These are phyloP conservation scores for Pelobates cultripes DNA, from an alignment of 2,797 vertebrate species.

Conservation along the genomic window DNA sequence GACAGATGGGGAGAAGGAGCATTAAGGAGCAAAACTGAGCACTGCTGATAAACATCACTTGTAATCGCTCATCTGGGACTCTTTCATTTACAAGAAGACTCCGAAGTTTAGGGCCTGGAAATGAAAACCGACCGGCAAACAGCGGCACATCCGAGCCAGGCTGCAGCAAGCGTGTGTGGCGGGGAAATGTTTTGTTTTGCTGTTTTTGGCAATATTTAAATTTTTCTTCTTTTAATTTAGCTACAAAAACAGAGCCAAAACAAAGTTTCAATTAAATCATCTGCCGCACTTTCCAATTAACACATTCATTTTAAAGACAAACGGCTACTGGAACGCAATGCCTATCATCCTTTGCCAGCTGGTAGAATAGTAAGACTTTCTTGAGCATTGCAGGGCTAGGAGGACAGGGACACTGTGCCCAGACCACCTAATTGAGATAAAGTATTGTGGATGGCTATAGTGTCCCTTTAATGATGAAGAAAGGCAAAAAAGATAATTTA, in stretches of 20 bases:
- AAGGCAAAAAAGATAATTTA: no score
- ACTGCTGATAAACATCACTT: conserved; percentile 48
- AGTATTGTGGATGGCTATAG: no score
- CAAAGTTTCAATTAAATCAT: not conserved
- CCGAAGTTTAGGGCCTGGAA: conserved; percentile 18
- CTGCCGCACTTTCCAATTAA: not conserved
- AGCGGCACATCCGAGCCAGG: not conserved
- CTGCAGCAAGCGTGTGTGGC: not conserved
- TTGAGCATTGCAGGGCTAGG: no score
- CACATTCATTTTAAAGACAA: not conserved
- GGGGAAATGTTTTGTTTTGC: conserved; percentile 1
- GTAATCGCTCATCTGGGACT: conserved; percentile 51
- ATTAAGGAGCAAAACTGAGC: conserved; percentile 30
- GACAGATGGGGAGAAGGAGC: conserved; percentile 47
- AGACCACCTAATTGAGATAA: no score
- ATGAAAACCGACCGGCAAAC: not conserved
- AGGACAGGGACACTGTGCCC: no score
- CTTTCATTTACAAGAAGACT: conserved; percentile 39
- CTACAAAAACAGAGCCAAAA: not conserved
- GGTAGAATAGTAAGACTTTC: not conserved
- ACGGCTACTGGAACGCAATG: not conserved
- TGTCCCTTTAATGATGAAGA: no score
- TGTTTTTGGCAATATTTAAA: not conserved
- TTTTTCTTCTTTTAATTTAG: not conserved
- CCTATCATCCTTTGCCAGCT: conserved; percentile 1